A percentile compares a stretch with the other conserved stretches of the same genome.
Conservation (phyloP, 1,140 invertebrate genomes). For the Chrysomallon squamiferum region DNA sequence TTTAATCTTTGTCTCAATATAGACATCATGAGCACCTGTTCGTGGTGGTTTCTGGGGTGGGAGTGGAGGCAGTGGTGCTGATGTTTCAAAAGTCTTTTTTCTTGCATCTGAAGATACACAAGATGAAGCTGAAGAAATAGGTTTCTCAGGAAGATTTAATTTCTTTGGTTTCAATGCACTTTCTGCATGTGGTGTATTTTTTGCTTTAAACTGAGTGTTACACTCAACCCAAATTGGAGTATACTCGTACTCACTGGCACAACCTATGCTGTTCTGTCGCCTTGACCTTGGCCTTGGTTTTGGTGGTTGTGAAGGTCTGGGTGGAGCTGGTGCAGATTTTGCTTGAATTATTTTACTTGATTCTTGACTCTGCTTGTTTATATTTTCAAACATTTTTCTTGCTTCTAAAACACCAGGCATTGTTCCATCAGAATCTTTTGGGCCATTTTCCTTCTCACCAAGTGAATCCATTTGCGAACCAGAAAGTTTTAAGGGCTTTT, state of each 20-base stretch:
- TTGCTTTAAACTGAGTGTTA: background rate
- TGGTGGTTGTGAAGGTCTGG: background rate
- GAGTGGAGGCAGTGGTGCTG: background rate
- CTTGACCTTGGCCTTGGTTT: background rate
- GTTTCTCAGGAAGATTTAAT: background rate
- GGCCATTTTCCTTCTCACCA: no score
- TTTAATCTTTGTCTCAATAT: conserved; percentile 20
- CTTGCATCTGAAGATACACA: no score
- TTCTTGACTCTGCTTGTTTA: no score
- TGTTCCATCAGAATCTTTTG: no score
- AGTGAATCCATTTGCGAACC: no score
- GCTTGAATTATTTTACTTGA: no score
- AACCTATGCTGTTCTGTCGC: conserved; percentile 4
- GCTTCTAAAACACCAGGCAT: no score
- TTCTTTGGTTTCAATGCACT: background rate
- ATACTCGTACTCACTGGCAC: background rate
- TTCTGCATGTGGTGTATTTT: background rate
- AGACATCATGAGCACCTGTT: conserved; percentile 68
- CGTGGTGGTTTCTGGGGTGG: conserved; percentile 75
- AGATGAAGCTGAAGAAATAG: background rate
- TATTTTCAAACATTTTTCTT: no score
- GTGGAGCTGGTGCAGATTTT: background rate
- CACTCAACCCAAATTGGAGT: no score
- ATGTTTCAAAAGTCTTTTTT: no score
- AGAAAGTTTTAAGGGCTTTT: no score